These are phyloP conservation scores for Scaptomyza graminum DNA, from an alignment of 1,140 invertebrate genomes.

Conservation along the genomic window DNA sequence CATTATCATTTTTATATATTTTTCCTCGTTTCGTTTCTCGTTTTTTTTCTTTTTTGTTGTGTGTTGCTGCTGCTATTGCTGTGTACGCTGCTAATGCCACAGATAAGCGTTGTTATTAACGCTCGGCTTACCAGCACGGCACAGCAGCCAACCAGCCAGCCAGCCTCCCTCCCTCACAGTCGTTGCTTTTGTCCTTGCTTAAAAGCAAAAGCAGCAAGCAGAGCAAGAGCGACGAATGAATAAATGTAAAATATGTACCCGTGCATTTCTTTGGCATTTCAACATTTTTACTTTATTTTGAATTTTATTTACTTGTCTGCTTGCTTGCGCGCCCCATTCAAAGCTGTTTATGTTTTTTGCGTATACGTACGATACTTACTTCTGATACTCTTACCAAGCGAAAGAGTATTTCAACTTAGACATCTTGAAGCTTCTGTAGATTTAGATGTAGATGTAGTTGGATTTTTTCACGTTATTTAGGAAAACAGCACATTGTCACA, in stretches of 20 bases:
- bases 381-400: not conserved
- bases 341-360: conserved; percentile 50
- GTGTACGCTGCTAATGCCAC: conserved; percentile 76
- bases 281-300: conserved; percentile 76
- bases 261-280: conserved; percentile 81
- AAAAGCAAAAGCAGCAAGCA: conserved; percentile 21
- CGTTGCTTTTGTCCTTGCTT: conserved; percentile 56
- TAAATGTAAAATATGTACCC: conserved; percentile 80
- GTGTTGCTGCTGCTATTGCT: conserved; percentile 46
- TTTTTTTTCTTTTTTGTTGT: conserved; percentile 8
- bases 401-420: not conserved
- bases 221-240: conserved; percentile 56
- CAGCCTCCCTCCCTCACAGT: conserved; percentile 19
- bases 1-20: conserved; percentile 70
- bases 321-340: conserved; percentile 48
- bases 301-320: conserved; percentile 81
- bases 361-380: not conserved
- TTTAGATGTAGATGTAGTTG: conserved; percentile 16
- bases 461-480: not conserved
- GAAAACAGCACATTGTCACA: not conserved
- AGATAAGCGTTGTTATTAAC: conserved; percentile 83
- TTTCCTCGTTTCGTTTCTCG: not conserved
- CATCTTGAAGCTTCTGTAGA: conserved; percentile 3
- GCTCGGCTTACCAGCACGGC: conserved; percentile 75
- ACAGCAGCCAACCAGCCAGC: conserved; percentile 50